Evolutionary conservation across 2,113 vertebrate genomes (phyloP).

Genomic region (Esox niger): DNA sequence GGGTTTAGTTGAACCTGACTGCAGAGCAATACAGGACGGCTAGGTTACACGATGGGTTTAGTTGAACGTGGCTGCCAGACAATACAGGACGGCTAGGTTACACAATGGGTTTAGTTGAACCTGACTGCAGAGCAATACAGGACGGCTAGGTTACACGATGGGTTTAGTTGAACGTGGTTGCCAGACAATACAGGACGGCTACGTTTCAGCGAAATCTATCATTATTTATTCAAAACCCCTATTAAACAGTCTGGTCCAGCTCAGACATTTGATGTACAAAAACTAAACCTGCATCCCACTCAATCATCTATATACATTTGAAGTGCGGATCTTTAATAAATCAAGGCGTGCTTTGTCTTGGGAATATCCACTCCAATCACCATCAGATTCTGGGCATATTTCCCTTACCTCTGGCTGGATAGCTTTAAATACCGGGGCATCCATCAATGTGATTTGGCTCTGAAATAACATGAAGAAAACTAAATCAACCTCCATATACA

Average conservation of each 20-base stretch:
- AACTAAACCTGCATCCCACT: neutral
- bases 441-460: constrained; percentile 95
- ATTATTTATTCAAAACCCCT: neutral
- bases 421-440: constrained; percentile 90
- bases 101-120: too few species aligned
- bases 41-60: too few species aligned
- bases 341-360: neutral
- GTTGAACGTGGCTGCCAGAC: too few species aligned
- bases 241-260: neutral
- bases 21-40: too few species aligned
- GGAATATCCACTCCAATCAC: neutral
- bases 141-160: too few species aligned
- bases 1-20: too few species aligned
- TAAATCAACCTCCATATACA: neutral
- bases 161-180: too few species aligned
- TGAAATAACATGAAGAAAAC: constrained; percentile 59
- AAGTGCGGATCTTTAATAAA: neutral
- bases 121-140: too few species aligned
- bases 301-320: neutral
- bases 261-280: neutral
- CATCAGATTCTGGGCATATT: neutral
- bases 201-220: neutral
- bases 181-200: neutral
- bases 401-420: constrained; percentile 88
- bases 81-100: too few species aligned